Percentiles rank a stretch among this genome's conserved stretches.
Conservation (phyloP, 2,888 invertebrate genomes). For the Oeneis ivallda region DNA sequence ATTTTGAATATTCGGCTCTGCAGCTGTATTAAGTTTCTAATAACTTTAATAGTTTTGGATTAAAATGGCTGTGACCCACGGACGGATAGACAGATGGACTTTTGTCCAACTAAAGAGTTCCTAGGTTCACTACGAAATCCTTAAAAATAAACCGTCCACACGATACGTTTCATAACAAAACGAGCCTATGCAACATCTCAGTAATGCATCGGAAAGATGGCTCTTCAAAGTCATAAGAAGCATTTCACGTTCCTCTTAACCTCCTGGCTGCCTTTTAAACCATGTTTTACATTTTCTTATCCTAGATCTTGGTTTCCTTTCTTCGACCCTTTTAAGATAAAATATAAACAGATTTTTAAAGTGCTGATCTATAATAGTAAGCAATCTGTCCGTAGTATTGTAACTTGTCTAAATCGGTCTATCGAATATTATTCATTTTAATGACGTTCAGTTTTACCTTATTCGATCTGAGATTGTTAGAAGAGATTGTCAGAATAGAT, state of each 20-base stretch:
- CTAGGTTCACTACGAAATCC: no score
- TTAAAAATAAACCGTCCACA: neutral
- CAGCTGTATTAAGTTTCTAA: no score
- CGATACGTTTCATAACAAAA: neutral
- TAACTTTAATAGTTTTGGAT: no score
- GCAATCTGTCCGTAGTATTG: neutral
- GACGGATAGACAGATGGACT: no score
- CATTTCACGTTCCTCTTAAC: constrained; percentile 28
- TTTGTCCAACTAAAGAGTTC: no score
- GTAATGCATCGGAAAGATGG: constrained; percentile 33
- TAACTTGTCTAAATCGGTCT: neutral
- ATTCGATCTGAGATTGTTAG: no score
- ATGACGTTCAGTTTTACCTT: no score
- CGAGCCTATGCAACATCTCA: constrained; percentile 15
- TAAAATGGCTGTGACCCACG: no score
- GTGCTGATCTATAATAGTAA: neutral
- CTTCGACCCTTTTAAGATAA: neutral
- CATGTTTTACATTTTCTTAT: constrained; percentile 14
- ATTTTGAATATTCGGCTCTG: no score
- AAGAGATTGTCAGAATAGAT: no score
- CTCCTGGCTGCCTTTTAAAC: constrained; percentile 14
- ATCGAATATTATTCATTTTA: no score
- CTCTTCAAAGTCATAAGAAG: constrained; percentile 29
- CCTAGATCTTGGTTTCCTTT: constrained; percentile 1
- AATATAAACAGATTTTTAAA: neutral